A percentile compares a stretch with the other conserved stretches of the same genome.
phyloP scores from a whole-genome alignment of 2,888 invertebrate genomes.

The Drosophila niveifrons region DNA sequence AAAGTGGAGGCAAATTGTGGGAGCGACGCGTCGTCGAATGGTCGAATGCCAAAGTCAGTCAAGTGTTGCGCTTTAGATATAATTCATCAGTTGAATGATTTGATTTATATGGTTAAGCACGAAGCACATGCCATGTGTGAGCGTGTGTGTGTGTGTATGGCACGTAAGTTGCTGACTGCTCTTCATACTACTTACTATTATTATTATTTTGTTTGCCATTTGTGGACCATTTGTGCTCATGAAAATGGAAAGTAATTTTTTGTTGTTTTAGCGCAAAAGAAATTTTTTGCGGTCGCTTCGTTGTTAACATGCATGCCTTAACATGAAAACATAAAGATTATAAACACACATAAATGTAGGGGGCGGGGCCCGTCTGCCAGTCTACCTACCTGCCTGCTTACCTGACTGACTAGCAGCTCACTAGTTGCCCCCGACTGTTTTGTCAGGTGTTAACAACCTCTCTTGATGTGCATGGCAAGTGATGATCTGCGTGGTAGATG shows the following conservation, averaged over 20 bases:
- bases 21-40: constrained; percentile 14
- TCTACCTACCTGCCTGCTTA: constrained; percentile 20
- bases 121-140: constrained; percentile 76
- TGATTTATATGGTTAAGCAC: constrained; percentile 80
- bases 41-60: constrained; percentile 61
- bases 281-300: constrained; percentile 62
- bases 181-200: constrained; percentile 26
- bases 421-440: constrained; percentile 6
- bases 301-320: constrained; percentile 79
- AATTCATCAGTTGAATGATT: constrained; percentile 81
- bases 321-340: constrained; percentile 70
- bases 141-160: constrained; percentile 15
- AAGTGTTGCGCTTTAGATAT: constrained; percentile 75
- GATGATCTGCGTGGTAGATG: constrained; percentile 35
- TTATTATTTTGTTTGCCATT: constrained; percentile 56
- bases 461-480: constrained; percentile 7
- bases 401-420: constrained; percentile 14
- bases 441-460: constrained; percentile 74
- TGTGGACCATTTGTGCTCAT: constrained; percentile 66
- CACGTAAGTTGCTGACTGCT: constrained; percentile 48
- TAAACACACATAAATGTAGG: constrained; percentile 25
- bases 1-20: constrained; percentile 18
- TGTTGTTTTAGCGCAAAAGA: constrained; percentile 64
- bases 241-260: constrained; percentile 78
- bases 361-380: constrained; percentile 27